Evolutionary conservation across 2,797 vertebrate genomes (phyloP), one percentile per base, ranked within the genome.

Genomic region (Peromyscus eremicus): DNA sequence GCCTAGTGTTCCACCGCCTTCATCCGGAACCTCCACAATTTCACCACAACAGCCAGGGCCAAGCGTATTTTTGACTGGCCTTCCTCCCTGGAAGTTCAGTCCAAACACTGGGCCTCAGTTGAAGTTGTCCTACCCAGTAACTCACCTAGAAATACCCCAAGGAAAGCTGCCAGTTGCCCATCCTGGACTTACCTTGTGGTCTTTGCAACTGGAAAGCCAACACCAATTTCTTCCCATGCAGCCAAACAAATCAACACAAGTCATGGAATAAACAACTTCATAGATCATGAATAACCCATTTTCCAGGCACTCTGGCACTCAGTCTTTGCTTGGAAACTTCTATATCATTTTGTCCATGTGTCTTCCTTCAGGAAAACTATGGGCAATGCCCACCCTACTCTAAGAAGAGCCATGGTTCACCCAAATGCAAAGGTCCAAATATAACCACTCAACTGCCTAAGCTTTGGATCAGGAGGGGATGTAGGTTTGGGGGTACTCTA

Each of bases 341-440:
- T 66, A 1, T n/a, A 46, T 32, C 70, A 37, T 79, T 95, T 92
- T 92, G 60, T 55, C 55, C 93, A 84, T 37, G 1, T 27, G 49
- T 85, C 83, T 95, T 86, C 92, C 89, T 85, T 60, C 62, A 83
- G 83, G 91, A 94, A 95, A 81, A 93, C 89, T 85, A 90, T 40
- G 32, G 43, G 89, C 79, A 76, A 34, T 17, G 77, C 27, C 40
- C 40, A 5, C n/a, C 52, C 57, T 92, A 60, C 94, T 94, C 70
- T 37, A 7, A 29, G 40, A 43, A 76, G 43, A 87, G 25, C 52
- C 68, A 4, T 10, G 60, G 14, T 77, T 32, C 60, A 46, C 64
- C 29, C 1, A 37, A 62, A 89, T 7, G 46, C 37, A 84, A 91
- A 79, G 32, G 1, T 66, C 86, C 60, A 7, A n/a, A 55, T 60